Percentiles rank a stretch among this genome's conserved stretches.
phyloP scores from a whole-genome alignment of 2,797 vertebrate species.

The Scyliorhinus canicula region DNA sequence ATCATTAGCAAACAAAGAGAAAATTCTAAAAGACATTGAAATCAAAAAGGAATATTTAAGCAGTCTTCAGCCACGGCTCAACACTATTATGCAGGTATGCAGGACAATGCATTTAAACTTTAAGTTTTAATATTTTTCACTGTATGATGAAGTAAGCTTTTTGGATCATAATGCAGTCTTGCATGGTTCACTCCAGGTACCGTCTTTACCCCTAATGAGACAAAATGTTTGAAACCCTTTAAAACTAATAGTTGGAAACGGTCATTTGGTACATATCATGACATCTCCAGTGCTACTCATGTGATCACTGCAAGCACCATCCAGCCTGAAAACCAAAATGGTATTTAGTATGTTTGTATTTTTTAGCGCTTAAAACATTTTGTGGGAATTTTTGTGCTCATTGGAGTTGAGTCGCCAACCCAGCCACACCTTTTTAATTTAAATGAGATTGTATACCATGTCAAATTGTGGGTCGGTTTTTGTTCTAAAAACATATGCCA shows the following conservation, averaged over 20 bases:
- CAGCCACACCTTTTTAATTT: neutral
- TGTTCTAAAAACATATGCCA: neutral
- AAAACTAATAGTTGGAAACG: neutral
- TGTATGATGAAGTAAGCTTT: neutral
- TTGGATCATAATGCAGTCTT: neutral
- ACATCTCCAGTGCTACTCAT: neutral
- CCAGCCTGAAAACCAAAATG: neutral
- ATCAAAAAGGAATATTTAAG: conserved; percentile 92
- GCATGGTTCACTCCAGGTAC: neutral
- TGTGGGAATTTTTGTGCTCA: neutral
- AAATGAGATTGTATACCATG: neutral
- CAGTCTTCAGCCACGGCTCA: conserved; percentile 89
- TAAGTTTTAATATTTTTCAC: neutral
- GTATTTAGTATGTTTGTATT: neutral
- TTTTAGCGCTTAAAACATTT: neutral
- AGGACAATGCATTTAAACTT: neutral
- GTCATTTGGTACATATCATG: neutral
- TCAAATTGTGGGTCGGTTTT: neutral
- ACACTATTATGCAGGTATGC: conserved; percentile 91
- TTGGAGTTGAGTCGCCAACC: neutral
- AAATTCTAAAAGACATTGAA: conserved; percentile 92
- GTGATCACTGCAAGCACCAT: neutral
- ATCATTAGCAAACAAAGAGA: conserved; percentile 80
- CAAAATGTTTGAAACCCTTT: neutral
- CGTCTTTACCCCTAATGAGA: neutral